Evolutionary conservation across 2,888 invertebrate species (phyloP).

Genomic region (Bursaphelenchus okinawaensis): DNA sequence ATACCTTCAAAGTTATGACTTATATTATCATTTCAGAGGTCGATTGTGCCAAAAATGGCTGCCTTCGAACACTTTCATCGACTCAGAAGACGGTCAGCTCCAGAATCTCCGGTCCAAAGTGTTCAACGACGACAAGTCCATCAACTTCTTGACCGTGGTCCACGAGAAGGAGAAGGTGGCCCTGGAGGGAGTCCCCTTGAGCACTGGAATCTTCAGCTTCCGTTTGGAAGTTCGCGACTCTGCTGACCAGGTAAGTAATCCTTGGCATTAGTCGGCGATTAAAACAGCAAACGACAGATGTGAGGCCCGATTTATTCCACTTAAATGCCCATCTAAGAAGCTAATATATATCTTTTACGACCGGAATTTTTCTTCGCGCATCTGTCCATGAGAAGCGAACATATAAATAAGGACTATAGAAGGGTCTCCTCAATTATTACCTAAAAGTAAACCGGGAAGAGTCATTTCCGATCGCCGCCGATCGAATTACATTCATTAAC

Average conservation of each 20-base stretch:
- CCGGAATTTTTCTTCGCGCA: not conserved
- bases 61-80: conserved; percentile 14
- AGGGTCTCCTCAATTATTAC: too few relatives aligned
- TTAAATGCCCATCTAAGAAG: conserved; percentile 7
- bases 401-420: not conserved
- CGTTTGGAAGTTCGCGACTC: conserved; percentile 47
- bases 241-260: conserved; percentile 23
- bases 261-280: not conserved
- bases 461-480: not conserved
- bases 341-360: not conserved
- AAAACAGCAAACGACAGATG: not conserved
- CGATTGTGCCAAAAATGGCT: conserved; percentile 14
- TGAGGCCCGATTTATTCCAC: conserved; percentile 13
- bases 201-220: conserved; percentile 42
- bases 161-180: not conserved
- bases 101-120: conserved; percentile 8
- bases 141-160: conserved; percentile 12
- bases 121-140: conserved; percentile 1
- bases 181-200: conserved; percentile 41
- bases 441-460: not conserved
- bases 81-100: conserved; percentile 1
- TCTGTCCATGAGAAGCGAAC: not conserved
- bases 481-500: not conserved
- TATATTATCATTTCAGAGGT: conserved; percentile 13
- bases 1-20: too few relatives aligned